These are phyloP conservation scores for Cotesia glomerata DNA, from an alignment of 1,140 invertebrate genomes.

Conservation along the genomic window DNA sequence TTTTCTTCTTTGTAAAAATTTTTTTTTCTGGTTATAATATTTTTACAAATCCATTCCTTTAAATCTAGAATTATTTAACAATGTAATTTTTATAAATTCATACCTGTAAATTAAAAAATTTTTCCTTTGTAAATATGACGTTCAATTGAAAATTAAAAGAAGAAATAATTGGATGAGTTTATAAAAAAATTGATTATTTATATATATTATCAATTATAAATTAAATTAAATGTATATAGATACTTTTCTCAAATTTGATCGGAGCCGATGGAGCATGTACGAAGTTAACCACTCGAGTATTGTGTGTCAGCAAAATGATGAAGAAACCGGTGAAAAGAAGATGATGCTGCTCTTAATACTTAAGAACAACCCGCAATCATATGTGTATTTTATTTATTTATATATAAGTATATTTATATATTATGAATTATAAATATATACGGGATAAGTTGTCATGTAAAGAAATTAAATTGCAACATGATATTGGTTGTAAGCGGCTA, in stretches of 20 bases:
- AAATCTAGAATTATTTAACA: background rate
- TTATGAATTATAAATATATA: background rate
- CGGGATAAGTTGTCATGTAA: background rate
- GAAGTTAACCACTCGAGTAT: slow-evolving; percentile 33
- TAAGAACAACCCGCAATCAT: background rate
- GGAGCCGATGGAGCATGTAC: slow-evolving; percentile 31
- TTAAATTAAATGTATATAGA: background rate
- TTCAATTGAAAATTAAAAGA: background rate
- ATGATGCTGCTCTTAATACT: background rate
- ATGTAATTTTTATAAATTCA: too few species aligned
- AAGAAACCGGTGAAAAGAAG: slow-evolving; percentile 4
- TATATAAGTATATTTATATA: background rate
- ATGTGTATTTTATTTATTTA: background rate
- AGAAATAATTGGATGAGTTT: background rate
- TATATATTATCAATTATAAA: background rate
- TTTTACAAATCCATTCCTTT: too few species aligned
- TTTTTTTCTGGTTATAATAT: too few species aligned
- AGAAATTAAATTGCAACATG: background rate
- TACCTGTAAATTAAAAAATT: background rate
- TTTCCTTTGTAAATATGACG: background rate
- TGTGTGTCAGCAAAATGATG: slow-evolving; percentile 31
- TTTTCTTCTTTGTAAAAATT: too few species aligned
- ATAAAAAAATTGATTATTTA: background rate
- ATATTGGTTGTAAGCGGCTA: too few species aligned
- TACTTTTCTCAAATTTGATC: slow-evolving; percentile 23